Conservation (phyloP, 2,797 vertebrate genomes). For the Rhinichthys osculus region DNA sequence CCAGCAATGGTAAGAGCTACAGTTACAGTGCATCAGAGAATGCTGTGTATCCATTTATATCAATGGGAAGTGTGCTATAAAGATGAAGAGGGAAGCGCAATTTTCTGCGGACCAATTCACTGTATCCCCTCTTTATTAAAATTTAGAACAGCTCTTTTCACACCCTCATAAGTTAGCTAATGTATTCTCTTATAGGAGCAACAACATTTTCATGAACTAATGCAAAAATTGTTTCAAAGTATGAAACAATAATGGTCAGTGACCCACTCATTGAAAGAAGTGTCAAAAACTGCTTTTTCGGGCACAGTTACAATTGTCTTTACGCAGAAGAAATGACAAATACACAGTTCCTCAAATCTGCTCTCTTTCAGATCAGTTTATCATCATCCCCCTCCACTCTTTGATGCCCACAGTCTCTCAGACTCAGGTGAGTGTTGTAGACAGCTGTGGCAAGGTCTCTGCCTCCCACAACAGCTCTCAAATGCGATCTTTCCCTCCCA, state of each 20-base stretch:
- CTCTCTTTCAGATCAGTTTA: constrained; percentile 87
- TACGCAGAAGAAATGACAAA: neutral
- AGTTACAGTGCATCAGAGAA: neutral
- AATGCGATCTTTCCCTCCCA: constrained; percentile 53
- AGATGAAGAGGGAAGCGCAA: neutral
- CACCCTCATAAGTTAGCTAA: neutral
- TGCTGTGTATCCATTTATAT: neutral
- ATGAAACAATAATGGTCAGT: neutral
- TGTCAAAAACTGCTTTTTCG: neutral
- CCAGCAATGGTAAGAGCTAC: neutral
- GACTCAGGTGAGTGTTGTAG: constrained; percentile 85
- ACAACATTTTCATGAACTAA: neutral
- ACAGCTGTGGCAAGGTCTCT: neutral
- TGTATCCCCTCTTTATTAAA: neutral
- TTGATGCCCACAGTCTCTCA: constrained; percentile 98
- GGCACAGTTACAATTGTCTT: neutral
- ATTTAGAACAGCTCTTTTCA: neutral
- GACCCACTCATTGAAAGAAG: neutral
- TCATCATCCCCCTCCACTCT: constrained; percentile 97
- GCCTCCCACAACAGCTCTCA: constrained; percentile 29
- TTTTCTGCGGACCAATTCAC: neutral
- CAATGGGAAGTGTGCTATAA: neutral
- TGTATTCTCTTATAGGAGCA: neutral
- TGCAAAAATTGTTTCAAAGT: accelerated
- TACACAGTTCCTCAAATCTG: constrained; percentile 54